phyloP scores from a whole-genome alignment of 2,888 invertebrate species.

The Ceramica pisi region DNA sequence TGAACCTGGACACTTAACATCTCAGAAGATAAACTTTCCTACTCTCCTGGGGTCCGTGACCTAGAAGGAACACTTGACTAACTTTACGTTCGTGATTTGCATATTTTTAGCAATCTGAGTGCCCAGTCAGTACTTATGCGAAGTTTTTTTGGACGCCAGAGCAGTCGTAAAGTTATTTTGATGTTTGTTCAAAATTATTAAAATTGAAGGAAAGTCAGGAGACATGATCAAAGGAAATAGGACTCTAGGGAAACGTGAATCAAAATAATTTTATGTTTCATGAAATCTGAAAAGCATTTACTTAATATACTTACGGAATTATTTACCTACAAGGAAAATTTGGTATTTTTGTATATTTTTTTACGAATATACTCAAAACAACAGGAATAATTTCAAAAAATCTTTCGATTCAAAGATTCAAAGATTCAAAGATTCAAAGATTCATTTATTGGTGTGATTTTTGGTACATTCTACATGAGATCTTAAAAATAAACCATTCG shows the following conservation, averaged over 20 bases:
- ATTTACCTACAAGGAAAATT: too few species aligned
- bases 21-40: constrained; percentile 39
- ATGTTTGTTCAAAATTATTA: constrained; percentile 42
- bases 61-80: constrained; percentile 64
- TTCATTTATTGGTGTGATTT: too few species aligned
- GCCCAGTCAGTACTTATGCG: constrained; percentile 27
- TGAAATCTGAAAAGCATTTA: not conserved
- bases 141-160: constrained; percentile 60
- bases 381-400: too few species aligned
- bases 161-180: constrained; percentile 63
- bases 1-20: constrained; percentile 38
- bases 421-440: too few species aligned
- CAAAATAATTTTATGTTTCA: not conserved
- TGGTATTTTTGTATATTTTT: too few species aligned
- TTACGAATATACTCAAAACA: too few species aligned
- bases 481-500: too few species aligned
- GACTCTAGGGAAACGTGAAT: not conserved
- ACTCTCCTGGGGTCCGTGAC: constrained; percentile 59
- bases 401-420: too few species aligned
- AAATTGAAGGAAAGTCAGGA: constrained; percentile 19
- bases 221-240: not conserved
- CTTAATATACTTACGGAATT: too few species aligned
- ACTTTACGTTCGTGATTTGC: constrained; percentile 73
- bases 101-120: constrained; percentile 65
- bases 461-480: too few species aligned